Percentiles rank a stretch among this genome's conserved stretches.
Conservation (phyloP, 37 sponge, comb jelly and placozoan species). For the Cliona cf. orientalis region DNA sequence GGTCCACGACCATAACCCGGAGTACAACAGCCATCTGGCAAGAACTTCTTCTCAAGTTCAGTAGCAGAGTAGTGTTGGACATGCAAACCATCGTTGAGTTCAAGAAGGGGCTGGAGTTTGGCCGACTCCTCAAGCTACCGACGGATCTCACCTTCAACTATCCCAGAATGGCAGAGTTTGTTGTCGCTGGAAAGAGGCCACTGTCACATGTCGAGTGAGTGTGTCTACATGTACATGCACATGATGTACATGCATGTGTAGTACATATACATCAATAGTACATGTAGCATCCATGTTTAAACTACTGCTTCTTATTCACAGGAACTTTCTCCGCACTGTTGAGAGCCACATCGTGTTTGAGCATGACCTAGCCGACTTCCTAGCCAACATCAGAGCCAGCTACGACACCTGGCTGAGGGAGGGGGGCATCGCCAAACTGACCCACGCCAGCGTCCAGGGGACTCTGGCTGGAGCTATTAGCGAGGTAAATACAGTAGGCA, state of each 20-base stretch:
- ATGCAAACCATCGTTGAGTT: background rate
- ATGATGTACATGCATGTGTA: too few relatives aligned
- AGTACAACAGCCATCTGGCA: background rate
- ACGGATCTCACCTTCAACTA: background rate
- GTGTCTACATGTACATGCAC: background rate
- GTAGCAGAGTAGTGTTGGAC: background rate
- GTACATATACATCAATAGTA: too few relatives aligned
- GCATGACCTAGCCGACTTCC: background rate
- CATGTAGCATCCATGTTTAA: too few relatives aligned
- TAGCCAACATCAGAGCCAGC: background rate
- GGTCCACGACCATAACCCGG: background rate
- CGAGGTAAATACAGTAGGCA: conserved; percentile 32
- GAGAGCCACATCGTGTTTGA: background rate
- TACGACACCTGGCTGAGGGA: conserved; percentile 10
- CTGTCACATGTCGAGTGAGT: conserved; percentile 11
- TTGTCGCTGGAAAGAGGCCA: conserved; percentile 5
- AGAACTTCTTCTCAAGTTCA: background rate
- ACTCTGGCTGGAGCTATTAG: conserved; percentile 17
- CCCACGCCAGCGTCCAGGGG: background rate
- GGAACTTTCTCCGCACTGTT: conserved; percentile 4
- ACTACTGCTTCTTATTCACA: background rate
- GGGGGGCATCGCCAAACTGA: background rate
- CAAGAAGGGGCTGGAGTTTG: conserved; percentile 25
- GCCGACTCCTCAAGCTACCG: conserved; percentile 19
- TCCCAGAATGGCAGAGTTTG: conserved; percentile 9